Base-by-base conservation (phyloP, 35 echinoderm and acorn worm species). In the Apostichopus parvimensis region DNA sequence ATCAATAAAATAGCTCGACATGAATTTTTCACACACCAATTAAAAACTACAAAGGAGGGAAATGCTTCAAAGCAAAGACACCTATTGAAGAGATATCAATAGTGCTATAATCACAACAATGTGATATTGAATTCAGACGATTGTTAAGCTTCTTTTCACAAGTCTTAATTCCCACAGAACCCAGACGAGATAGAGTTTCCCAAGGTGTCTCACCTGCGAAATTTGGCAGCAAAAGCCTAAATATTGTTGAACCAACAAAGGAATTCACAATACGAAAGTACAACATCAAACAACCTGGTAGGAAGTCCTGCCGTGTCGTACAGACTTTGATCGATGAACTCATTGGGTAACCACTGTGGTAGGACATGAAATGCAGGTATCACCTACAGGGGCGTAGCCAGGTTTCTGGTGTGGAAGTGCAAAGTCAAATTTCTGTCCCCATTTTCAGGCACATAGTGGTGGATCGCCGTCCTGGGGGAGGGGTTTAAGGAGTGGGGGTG, bases 11-110 rank as follows among this genome's bases (percentile, higher is more conserved):
- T 7, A 20, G 11, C 54, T 17, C 58, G 10, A 23, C 53, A 18
- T 84, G 81, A 84, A 61, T 84, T 84, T 84, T 84, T 75, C 71
- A 75, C 71, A 75, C 71, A 75, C 71, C 71, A 75, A 75, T 75
- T 75, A 75, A 20, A 75, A 75, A n/a, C 71, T 75, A 75, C 71
- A 75, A 22, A 75, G 71, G 15, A 20, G 11, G 14, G 71, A 61
- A 75, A 75, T 68, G 64, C 18, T 68, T 68, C 3, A 68, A 68
- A 18, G 64, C 64, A 68, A 14, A 7, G 71, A 75, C 6, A 75
- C 71, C 71, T 7, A 75, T 75, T 84, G 18, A 58, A 84, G 54
- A 58, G 81, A 25, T 84, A 84, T 84, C 81, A 84, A 80, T 84
- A 52, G n/a, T 60, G 6, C 1, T 61, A 80, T 80, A 80, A 80